These are phyloP conservation scores for Cyclophora punctaria DNA, from an alignment of 2,888 invertebrate species.

Conservation along the genomic window DNA sequence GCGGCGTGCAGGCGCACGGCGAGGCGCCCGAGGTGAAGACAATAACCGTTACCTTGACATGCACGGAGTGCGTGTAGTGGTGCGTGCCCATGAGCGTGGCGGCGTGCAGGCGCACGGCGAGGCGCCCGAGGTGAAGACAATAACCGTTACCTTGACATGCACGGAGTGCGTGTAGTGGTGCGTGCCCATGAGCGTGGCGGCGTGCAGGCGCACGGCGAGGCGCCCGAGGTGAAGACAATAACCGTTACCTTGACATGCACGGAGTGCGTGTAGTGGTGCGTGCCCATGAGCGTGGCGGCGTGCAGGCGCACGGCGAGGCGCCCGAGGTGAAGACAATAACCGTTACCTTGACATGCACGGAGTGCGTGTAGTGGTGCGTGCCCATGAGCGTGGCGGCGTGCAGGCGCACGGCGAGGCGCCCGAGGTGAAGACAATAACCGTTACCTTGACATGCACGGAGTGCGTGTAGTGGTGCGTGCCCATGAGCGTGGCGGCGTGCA, in stretches of 20 bases:
- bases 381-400: slow-evolving; percentile 81
- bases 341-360: slow-evolving; percentile 58
- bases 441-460: slow-evolving; percentile 58
- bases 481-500: slow-evolving; percentile 83
- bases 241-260: slow-evolving; percentile 73
- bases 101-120: slow-evolving; percentile 81
- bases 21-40: slow-evolving; percentile 62
- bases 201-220: slow-evolving; percentile 79
- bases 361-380: slow-evolving; percentile 31
- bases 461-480: slow-evolving; percentile 32
- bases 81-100: slow-evolving; percentile 84
- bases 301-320: slow-evolving; percentile 77
- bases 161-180: slow-evolving; percentile 72
- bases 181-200: slow-evolving; percentile 83
- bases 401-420: slow-evolving; percentile 74
- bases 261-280: slow-evolving; percentile 67
- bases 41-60: slow-evolving; percentile 61
- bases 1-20: slow-evolving; percentile 80
- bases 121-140: slow-evolving; percentile 47
- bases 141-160: slow-evolving; percentile 65
- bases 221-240: slow-evolving; percentile 41
- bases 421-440: slow-evolving; percentile 33
- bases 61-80: slow-evolving; percentile 61
- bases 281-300: slow-evolving; percentile 85
- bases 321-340: slow-evolving; percentile 36